phyloP scores from a whole-genome alignment of 2,113 vertebrate genomes.

The Hydropotes inermis region DNA sequence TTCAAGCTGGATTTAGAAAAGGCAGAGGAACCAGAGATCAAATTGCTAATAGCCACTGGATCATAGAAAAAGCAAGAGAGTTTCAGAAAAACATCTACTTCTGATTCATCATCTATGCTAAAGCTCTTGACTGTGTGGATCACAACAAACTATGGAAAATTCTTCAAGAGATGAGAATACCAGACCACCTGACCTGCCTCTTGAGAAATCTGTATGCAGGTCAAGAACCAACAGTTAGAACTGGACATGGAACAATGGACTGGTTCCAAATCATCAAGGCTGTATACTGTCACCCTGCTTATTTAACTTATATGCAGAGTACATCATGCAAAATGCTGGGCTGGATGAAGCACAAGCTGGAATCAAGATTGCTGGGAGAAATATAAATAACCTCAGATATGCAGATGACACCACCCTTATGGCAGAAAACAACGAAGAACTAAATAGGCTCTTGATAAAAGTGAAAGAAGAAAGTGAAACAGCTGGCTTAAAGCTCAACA shows the following conservation, averaged over 20 bases:
- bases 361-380: not conserved
- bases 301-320: not conserved
- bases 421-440: not conserved
- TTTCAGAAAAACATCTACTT: not conserved
- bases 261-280: not conserved
- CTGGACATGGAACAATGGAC: rapidly evolving
- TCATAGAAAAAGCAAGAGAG: not conserved
- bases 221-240: not conserved
- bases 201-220: not conserved
- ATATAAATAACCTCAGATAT: not conserved
- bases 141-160: not conserved
- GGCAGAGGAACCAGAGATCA: not conserved
- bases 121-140: not conserved
- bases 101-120: not conserved
- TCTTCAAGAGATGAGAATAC: not conserved
- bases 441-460: not conserved
- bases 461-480: not conserved
- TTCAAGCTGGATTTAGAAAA: not conserved
- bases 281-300: not conserved
- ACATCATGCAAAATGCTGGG: rapidly evolving
- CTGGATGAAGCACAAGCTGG: not conserved
- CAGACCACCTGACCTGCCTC: not conserved
- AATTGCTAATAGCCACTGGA: not conserved
- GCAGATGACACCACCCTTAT: not conserved
- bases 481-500: not conserved